Base-by-base conservation (phyloP, 2,888 invertebrate genomes). In the Tachystola acroxantha region DNA sequence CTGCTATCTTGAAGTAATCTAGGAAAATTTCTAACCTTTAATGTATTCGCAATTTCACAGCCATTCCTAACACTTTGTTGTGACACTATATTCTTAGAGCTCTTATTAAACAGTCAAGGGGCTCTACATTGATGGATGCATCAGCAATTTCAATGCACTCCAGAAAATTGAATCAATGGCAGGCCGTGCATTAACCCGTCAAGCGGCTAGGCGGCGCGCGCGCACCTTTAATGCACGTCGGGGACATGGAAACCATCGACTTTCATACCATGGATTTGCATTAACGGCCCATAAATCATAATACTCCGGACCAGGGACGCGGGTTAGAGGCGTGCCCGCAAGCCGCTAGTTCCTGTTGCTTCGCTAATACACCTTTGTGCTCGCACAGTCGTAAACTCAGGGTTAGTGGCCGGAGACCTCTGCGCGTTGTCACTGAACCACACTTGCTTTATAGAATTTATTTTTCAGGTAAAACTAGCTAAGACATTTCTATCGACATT, bases 261-360 rank as follows among this genome's bases (percentile, higher is more conserved):
- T 69, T 64, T 70, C 64, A 50, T 69, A 57, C 64, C 64, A 73
- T 71, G 73, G 67, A 73, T 80, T 77, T 76, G 70, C 75, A 77
- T 76, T 72, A 70, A 65, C 66, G 57, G 63, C 54, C 64, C 75
- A 64, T 82, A 79, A 82, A 79, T 82, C 79, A 82, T 72, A 74
- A 66, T 64, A 60, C 57, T 50, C 51, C 48, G 56, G 51, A 53
- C 54, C 46, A 56, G 53, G n/a, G 59, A 55, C 57, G 45, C 43
- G 47, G 40, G 50, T 50, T 40, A 47, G 44, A 47, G 40, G 54
- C 59, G 59, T 57, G 57, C 57, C 57, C 49, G 58, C 61, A 55
- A 59, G 57, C 61, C 55, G 57, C 59, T 47, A 62, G 67, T 73
- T 71, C 73, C 70, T 72, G 73, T 72, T 75, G 70, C 70, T 67